These are phyloP conservation scores for Netelia melanura DNA, from an alignment of 2,888 invertebrate species.

Conservation along the genomic window DNA sequence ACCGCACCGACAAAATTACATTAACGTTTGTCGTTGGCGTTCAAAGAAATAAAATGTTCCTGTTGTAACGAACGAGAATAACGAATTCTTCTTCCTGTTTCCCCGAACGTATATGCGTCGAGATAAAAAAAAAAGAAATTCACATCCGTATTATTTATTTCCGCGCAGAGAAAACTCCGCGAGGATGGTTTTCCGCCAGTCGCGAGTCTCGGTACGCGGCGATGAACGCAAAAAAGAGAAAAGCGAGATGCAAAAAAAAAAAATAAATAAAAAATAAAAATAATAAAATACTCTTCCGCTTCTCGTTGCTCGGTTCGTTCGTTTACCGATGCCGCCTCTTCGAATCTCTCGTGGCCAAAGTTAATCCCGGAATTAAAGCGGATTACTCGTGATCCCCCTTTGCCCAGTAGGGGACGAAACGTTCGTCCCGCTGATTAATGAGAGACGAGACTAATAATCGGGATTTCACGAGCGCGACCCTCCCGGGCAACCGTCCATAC, in stretches of 20 bases:
- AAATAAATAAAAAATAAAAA: conserved; percentile 7
- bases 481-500: neutral
- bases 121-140: neutral
- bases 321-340: conserved; percentile 46
- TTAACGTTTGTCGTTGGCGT: neutral
- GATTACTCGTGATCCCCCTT: conserved; percentile 68
- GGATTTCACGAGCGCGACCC: conserved; percentile 61
- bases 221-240: neutral
- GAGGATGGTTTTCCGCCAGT: conserved; percentile 8
- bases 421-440: conserved; percentile 70
- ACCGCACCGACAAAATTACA: too few species aligned
- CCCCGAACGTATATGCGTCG: neutral
- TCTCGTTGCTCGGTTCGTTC: conserved; percentile 38
- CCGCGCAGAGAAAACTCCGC: neutral
- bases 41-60: neutral
- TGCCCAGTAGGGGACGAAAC: conserved; percentile 38
- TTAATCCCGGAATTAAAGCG: conserved; percentile 71
- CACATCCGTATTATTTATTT: conserved; percentile 4
- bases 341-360: conserved; percentile 59
- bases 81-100: too few species aligned
- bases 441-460: conserved; percentile 71
- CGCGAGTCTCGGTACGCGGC: neutral
- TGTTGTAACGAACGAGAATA: neutral
- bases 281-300: conserved; percentile 31
- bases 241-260: conserved; percentile 13